Base-by-base conservation (phyloP, 2,113 vertebrate genomes). In the Chloroceryle aenea region DNA sequence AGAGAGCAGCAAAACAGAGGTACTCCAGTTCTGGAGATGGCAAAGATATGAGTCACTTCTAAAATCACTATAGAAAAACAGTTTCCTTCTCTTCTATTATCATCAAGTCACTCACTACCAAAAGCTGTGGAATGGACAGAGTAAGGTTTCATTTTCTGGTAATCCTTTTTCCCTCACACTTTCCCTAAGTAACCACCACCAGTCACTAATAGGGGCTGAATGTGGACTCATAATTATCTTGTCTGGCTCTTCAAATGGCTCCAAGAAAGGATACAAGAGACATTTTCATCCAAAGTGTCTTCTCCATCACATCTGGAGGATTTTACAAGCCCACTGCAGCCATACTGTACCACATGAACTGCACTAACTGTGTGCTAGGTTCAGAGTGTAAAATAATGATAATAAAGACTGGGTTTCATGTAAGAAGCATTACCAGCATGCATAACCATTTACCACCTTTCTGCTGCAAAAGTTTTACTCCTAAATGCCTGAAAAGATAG, bases 51-150 rank as follows among this genome's bases (percentile, higher is more conserved):
- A 93, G 27, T 67, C 82, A 77, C 6, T 93, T 73, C 55, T 56
- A 71, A 83, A 97, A 81, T 86, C 36, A 50, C 47, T 59, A 13
- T 18, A 80, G 73, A 88, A 86, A 78, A 88, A 6, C 20, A 32
- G 18, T 77, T 83, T 59, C 20, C 5, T 90, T 93, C 77, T 55
- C 63, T 14, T 34, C 20, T 58, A 4, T 92, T 84, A 86, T 58
- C 53, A 90, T 66, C 32, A 80, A 92, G 40, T 36, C 72, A 80
- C 2, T 2, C 22, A 66, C 63, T 89, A 66, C 8, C 26, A 77
- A 32, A 77, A 34, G 3, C 42, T 63, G 32, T 5, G 15, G 34
- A 89, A 38, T 2, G 7, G 50, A 38, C 10, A 63, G 22, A 63
- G 27, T 42, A 42, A 55, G 8, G 4, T 50, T 92, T 87, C 2